Conservation (phyloP, 2,888 invertebrate genomes). For the Polydrusus tereticollis region DNA sequence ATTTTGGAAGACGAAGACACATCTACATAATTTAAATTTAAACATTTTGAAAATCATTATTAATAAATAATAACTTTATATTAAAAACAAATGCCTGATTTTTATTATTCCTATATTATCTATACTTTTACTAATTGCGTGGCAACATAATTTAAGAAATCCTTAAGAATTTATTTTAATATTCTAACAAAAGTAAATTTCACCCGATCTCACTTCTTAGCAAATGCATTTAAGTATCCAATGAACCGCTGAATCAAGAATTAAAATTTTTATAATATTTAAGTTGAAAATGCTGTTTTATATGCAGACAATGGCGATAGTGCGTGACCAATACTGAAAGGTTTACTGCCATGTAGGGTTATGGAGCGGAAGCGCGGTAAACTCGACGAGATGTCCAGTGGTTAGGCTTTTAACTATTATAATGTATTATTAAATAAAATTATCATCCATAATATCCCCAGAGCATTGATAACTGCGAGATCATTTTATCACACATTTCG, state of each 20-base stretch:
- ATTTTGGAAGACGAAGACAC: no score
- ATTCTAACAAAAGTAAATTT: conserved; percentile 26
- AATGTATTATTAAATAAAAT: not conserved
- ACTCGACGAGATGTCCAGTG: not conserved
- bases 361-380: not conserved
- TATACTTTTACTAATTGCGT: conserved; percentile 12
- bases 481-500: no score
- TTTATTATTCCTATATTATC: no score
- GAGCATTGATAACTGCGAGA: no score
- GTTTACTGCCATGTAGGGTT: conserved; percentile 22
- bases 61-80: no score
- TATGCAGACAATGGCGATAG: conserved; percentile 27
- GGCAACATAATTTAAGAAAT: not conserved
- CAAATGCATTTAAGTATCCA: not conserved
- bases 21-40: no score
- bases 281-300: conserved; percentile 4
- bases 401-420: not conserved
- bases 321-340: conserved; percentile 22
- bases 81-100: no score
- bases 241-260: conserved; percentile 12
- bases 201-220: conserved; percentile 9
- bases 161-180: not conserved
- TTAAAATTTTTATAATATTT: not conserved
- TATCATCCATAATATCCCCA: no score
- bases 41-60: no score